A percentile compares a stretch with the other conserved stretches of the same genome.
phyloP scores from a whole-genome alignment of 2,797 vertebrate species.

The Anabacerthia variegaticeps region DNA sequence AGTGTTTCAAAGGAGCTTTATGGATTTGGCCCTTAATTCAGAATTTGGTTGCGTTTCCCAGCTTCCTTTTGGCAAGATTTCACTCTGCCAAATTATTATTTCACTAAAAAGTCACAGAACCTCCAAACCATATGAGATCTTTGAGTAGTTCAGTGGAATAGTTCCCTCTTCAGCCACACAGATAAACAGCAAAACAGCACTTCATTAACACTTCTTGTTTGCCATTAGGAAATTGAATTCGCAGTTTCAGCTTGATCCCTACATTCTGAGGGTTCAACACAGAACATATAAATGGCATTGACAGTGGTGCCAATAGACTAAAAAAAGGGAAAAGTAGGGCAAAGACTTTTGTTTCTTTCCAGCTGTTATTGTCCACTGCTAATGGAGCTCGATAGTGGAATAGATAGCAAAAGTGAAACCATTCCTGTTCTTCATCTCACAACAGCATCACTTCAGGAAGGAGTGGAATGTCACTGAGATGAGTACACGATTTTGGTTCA shows the following conservation, averaged over 20 bases:
- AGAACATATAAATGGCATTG: not conserved
- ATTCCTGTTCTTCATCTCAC: not conserved
- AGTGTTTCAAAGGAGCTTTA: not conserved
- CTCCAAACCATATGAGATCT: not conserved
- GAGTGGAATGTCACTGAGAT: not conserved
- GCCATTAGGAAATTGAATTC: not conserved
- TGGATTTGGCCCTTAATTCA: not conserved
- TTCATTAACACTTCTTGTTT: not conserved
- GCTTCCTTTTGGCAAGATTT: not conserved
- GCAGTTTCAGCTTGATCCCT: not conserved
- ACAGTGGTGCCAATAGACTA: not conserved
- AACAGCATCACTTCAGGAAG: not conserved
- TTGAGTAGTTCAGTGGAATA: not conserved
- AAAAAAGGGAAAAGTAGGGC: not conserved
- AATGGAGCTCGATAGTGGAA: not conserved
- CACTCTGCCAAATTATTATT: not conserved
- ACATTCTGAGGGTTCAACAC: accelerated
- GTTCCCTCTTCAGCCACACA: not conserved
- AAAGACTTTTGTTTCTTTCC: not conserved
- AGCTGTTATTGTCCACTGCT: not conserved
- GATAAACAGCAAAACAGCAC: not conserved
- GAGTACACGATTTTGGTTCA: not conserved
- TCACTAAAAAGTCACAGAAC: not conserved
- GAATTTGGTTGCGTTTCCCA: not conserved
- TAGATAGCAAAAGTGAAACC: not conserved